These are phyloP conservation scores for Phoenoteleia sp. DNA, from an alignment of 2,888 invertebrate species.

Conservation along the genomic window DNA sequence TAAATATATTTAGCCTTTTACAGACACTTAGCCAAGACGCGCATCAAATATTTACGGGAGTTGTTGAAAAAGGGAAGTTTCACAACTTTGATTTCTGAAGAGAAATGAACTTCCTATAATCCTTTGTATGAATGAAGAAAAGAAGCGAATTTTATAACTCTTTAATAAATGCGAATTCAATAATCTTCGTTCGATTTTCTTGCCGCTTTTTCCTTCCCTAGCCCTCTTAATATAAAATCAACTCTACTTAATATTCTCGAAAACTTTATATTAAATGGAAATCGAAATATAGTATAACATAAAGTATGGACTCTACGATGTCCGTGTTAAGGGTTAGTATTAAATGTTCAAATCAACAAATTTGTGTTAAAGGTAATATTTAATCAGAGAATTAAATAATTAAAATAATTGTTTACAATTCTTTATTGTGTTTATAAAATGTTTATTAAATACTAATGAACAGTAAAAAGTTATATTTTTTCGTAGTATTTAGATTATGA, in stretches of 20 bases:
- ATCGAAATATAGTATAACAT: constrained; percentile 43
- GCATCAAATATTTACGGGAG: constrained; percentile 30
- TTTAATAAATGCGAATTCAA: constrained; percentile 62
- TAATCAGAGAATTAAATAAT: no score
- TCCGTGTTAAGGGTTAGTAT: neutral
- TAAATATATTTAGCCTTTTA: constrained; percentile 11
- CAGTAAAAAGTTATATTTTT: no score
- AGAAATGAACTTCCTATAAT: constrained; percentile 28
- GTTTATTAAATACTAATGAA: no score
- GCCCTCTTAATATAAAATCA: constrained; percentile 42
- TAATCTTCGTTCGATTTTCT: constrained; percentile 41
- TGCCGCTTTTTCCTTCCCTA: constrained; percentile 13
- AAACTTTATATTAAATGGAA: constrained; percentile 61
- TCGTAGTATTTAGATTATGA: no score
- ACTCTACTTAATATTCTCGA: constrained; percentile 47
- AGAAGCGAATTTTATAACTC: constrained; percentile 47
- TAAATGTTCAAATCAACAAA: neutral
- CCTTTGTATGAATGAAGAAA: constrained; percentile 15
- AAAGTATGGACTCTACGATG: neutral
- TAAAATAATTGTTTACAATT: no score
- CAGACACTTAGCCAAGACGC: neutral
- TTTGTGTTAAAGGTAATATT: constrained; percentile 2
- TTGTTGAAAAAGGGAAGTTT: constrained; percentile 5
- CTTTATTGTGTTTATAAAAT: no score
- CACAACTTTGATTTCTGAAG: constrained; percentile 22